phyloP scores from a whole-genome alignment of 1,140 invertebrate genomes.

The Dryas iulia region DNA sequence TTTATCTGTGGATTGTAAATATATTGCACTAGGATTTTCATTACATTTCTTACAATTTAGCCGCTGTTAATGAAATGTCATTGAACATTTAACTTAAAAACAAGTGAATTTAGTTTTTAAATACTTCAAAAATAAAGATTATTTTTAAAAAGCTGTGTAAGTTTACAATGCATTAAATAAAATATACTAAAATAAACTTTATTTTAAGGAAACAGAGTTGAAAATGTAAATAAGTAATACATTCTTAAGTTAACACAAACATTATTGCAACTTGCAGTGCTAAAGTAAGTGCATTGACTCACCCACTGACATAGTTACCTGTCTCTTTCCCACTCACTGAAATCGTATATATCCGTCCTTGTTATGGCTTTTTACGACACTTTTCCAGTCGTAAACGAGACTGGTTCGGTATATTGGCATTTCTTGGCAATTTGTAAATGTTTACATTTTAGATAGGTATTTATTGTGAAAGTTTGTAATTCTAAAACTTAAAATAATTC shows the following conservation, averaged over 20 bases:
- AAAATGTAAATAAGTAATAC: background rate
- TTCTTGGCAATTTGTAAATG: conserved; percentile 6
- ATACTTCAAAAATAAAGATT: background rate
- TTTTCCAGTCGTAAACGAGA: conserved; percentile 21
- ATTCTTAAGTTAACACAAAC: background rate
- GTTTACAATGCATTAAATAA: background rate
- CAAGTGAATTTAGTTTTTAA: background rate
- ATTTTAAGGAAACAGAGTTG: background rate
- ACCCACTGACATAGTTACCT: conserved; percentile 60
- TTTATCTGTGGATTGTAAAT: background rate
- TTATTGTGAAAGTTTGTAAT: conserved; percentile 11
- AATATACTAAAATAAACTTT: background rate
- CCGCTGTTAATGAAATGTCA: background rate
- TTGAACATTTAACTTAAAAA: background rate
- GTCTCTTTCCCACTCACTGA: conserved; percentile 34
- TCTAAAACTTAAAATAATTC: background rate
- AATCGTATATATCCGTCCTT: conserved; percentile 15
- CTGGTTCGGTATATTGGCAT: conserved; percentile 8
- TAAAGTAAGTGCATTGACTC: conserved; percentile 54
- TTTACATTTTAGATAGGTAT: conserved; percentile 10
- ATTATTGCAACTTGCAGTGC: conserved; percentile 33
- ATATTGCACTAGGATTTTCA: background rate
- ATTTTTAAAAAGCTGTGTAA: background rate
- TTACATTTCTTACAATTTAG: background rate
- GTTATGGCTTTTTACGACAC: conserved; percentile 22